Evolutionary conservation across 1,140 invertebrate species (phyloP).

Genomic region (Bombus haemorrhoidalis): DNA sequence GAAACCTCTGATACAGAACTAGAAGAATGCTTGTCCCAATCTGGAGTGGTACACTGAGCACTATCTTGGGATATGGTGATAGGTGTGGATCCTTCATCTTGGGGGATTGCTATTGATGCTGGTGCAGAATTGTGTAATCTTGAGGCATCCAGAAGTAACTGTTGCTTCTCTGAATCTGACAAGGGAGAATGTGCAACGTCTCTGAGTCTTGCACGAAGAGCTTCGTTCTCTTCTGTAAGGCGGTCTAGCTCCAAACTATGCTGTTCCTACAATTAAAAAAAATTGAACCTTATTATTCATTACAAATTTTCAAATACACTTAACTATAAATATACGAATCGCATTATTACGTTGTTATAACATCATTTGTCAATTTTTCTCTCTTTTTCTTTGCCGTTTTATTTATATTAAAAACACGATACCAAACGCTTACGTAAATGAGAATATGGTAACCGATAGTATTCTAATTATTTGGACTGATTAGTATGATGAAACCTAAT

Average conservation of each 20-base stretch:
- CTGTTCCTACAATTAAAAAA: conserved; percentile 82
- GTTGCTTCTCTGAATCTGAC: conserved; percentile 92
- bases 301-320: neutral
- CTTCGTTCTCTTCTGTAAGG: conserved; percentile 89
- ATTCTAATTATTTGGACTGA: conserved; percentile 27
- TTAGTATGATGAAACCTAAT: conserved; percentile 17
- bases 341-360: neutral
- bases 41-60: conserved; percentile 87
- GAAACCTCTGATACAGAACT: conserved; percentile 94
- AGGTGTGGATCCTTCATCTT: conserved; percentile 75
- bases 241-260: conserved; percentile 86
- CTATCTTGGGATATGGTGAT: conserved; percentile 83
- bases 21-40: conserved; percentile 94
- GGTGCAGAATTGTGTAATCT: conserved; percentile 86
- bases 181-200: conserved; percentile 90
- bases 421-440: conserved; percentile 30
- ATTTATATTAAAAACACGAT: neutral
- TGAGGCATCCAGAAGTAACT: conserved; percentile 87
- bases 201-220: conserved; percentile 87
- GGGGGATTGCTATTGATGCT: conserved; percentile 84
- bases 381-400: neutral
- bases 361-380: neutral
- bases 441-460: conserved; percentile 27
- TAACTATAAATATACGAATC: neutral
- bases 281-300: conserved; percentile 19